phyloP scores from a whole-genome alignment of 2,888 invertebrate species.

The Helleia helle region DNA sequence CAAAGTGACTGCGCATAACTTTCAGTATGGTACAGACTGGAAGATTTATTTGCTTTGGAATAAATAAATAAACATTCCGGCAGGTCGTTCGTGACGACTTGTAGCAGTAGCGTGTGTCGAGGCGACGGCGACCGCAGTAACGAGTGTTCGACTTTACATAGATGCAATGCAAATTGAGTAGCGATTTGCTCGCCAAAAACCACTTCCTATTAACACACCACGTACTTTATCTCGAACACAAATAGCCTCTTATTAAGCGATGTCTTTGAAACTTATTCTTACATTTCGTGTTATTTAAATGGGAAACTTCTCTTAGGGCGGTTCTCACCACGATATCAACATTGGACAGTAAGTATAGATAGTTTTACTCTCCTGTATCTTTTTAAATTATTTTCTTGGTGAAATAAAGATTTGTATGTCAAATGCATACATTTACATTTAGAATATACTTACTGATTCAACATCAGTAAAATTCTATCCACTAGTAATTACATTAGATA shows the following conservation, averaged over 20 bases:
- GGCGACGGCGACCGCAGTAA: conserved; percentile 38
- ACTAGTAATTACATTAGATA: no score
- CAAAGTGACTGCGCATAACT: not conserved
- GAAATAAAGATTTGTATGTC: no score
- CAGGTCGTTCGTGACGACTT: conserved; percentile 44
- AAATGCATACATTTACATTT: no score
- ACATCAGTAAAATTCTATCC: no score
- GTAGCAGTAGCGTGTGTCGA: conserved; percentile 30
- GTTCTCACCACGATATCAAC: no score
- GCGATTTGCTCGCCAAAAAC: conserved; percentile 52
- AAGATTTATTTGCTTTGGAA: conserved; percentile 7
- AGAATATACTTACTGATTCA: no score
- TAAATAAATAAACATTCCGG: conserved; percentile 28
- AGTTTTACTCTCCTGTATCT: no score
- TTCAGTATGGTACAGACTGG: not conserved
- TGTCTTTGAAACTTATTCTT: conserved; percentile 2
- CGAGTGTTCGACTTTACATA: conserved; percentile 52
- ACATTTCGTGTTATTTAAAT: not conserved
- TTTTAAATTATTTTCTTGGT: no score
- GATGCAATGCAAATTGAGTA: conserved; percentile 60
- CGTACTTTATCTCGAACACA: conserved; percentile 10
- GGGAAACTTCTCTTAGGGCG: not conserved
- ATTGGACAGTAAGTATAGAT: no score
- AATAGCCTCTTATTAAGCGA: conserved; percentile 1
- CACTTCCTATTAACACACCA: conserved; percentile 30